These are phyloP conservation scores for Popillia japonica DNA, from an alignment of 1,140 invertebrate genomes.

Conservation along the genomic window DNA sequence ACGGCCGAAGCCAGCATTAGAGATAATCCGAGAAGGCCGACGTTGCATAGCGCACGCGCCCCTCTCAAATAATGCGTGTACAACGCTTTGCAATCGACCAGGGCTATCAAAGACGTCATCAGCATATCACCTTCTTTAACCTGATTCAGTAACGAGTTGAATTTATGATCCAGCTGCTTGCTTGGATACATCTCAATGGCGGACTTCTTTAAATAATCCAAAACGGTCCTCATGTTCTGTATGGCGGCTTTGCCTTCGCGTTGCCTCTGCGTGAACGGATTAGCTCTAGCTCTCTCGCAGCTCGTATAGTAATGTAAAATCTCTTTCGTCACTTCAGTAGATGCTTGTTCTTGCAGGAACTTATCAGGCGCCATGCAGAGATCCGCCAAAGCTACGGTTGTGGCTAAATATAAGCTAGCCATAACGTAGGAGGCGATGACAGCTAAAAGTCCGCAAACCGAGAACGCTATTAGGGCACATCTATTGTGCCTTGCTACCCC, in stretches of 20 bases:
- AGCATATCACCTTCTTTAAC: conserved; percentile 72
- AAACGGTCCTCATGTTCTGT: conserved; percentile 72
- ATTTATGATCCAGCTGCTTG: conserved; percentile 69
- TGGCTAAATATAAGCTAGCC: conserved; percentile 78
- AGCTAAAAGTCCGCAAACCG: conserved; percentile 86
- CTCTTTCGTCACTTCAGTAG: conserved; percentile 62
- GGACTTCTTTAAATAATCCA: conserved; percentile 68
- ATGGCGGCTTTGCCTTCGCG: conserved; percentile 76
- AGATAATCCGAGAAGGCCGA: conserved; percentile 80
- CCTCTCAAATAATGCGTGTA: conserved; percentile 82
- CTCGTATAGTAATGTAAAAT: conserved; percentile 84
- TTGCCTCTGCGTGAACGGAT: conserved; percentile 80
- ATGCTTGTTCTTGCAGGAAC: conserved; percentile 58
- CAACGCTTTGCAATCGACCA: conserved; percentile 81
- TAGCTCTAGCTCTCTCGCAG: conserved; percentile 79
- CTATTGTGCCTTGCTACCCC: conserved; percentile 84
- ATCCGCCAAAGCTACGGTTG: conserved; percentile 78
- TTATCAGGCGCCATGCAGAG: conserved; percentile 77
- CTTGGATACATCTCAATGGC: conserved; percentile 60
- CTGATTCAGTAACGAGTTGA: conserved; percentile 76
- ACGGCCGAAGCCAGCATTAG: conserved; percentile 87
- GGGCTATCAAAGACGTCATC: conserved; percentile 68
- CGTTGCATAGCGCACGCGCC: conserved; percentile 80
- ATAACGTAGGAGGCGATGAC: conserved; percentile 91
- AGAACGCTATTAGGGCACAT: conserved; percentile 83